phyloP scores from a whole-genome alignment of 2,113 vertebrate species.

The Psittacula cyanocephala region DNA sequence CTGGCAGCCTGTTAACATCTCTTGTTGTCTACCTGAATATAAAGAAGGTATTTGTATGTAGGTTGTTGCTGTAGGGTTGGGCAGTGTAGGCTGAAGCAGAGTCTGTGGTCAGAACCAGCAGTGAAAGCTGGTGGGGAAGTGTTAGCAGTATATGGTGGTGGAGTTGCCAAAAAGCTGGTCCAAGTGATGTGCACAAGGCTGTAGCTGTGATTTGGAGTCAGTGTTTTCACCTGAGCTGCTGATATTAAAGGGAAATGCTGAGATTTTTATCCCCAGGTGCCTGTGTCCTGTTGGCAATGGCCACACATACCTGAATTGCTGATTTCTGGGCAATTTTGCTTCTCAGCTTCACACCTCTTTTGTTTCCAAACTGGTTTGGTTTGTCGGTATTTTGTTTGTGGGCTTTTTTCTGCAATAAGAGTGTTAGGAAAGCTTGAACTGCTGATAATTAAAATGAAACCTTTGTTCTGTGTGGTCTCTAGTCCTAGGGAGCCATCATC shows the following conservation, averaged over 20 bases:
- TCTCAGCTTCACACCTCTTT: background rate
- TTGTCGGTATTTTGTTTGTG: background rate
- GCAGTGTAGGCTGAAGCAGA: background rate
- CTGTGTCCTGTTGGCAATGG: background rate
- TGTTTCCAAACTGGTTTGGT: background rate
- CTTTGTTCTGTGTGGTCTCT: constrained; percentile 60
- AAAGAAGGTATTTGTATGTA: background rate
- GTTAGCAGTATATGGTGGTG: background rate
- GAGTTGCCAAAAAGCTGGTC: background rate
- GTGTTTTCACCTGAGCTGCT: background rate
- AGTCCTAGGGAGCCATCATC: constrained; percentile 69
- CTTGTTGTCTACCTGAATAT: background rate
- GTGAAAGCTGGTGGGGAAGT: background rate
- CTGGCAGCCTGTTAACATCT: background rate
- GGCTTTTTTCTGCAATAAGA: background rate
- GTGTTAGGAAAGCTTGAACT: background rate
- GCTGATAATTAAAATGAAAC: constrained; percentile 69
- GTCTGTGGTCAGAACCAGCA: background rate
- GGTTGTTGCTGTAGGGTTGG: background rate
- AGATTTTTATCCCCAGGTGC: background rate
- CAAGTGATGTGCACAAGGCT: background rate
- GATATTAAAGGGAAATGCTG: fast-evolving
- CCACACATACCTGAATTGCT: background rate
- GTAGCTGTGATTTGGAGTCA: background rate
- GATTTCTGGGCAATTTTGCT: background rate